Conservation (phyloP, 2,113 vertebrate genomes). For the Tachuris rubrigastra region DNA sequence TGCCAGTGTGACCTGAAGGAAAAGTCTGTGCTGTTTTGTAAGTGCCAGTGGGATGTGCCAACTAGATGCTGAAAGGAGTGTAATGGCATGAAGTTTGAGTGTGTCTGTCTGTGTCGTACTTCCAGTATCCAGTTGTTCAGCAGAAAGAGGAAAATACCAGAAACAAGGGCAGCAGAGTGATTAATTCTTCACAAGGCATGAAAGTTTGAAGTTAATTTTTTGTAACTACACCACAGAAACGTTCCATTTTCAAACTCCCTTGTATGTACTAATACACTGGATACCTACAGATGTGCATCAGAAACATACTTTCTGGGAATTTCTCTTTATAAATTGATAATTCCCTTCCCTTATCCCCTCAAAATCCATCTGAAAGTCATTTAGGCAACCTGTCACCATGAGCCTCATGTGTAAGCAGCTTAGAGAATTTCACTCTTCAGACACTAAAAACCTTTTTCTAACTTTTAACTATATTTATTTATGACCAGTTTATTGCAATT, state of each 20-base stretch:
- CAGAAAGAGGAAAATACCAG: neutral
- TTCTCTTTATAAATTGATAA: neutral
- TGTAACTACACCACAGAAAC: neutral
- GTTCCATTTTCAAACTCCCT: neutral
- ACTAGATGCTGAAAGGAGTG: neutral
- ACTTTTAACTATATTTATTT: neutral
- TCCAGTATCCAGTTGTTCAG: neutral
- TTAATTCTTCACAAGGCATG: neutral
- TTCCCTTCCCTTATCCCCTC: neutral
- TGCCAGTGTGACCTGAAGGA: neutral
- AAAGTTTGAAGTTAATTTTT: neutral
- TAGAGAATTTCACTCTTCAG: conserved; percentile 1
- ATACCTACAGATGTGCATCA: neutral
- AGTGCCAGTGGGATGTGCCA: neutral
- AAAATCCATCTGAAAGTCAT: conserved; percentile 17
- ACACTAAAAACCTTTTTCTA: neutral
- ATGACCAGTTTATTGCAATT: neutral
- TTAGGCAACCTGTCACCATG: neutral
- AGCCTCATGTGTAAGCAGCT: neutral
- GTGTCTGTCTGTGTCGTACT: neutral
- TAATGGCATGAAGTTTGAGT: neutral
- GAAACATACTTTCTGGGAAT: neutral
- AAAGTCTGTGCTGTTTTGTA: neutral
- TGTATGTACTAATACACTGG: neutral
- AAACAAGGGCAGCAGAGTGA: neutral